A percentile compares a stretch with the other conserved stretches of the same genome.
phyloP scores from a whole-genome alignment of 2,113 vertebrate species.

The Tursiops truncatus region DNA sequence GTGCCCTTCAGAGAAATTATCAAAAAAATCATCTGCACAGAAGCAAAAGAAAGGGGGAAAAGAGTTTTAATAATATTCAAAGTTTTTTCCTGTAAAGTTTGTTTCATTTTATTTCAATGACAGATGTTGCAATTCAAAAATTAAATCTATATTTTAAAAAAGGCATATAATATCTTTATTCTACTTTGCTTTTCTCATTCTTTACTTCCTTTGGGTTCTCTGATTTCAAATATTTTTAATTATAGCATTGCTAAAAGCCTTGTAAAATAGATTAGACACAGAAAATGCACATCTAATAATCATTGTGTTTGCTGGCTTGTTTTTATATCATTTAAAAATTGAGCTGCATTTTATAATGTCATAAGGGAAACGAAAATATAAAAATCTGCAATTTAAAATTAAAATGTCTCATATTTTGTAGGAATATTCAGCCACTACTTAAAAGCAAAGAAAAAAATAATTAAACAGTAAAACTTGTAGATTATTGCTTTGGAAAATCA shows the following conservation, averaged over 20 bases:
- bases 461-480: not conserved
- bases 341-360: not conserved
- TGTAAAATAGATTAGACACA: not conserved
- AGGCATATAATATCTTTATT: not conserved
- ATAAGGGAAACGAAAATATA: conserved; percentile 13
- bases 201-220: not conserved
- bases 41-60: conserved; percentile 41
- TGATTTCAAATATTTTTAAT: conserved; percentile 22
- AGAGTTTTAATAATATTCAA: not conserved
- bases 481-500: conserved; percentile 22
- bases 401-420: not conserved
- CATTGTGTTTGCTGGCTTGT: not conserved
- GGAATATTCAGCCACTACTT: not conserved
- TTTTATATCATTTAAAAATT: not conserved
- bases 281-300: conserved; percentile 15
- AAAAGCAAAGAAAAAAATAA: not conserved
- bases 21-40: not conserved
- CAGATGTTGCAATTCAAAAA: conserved; percentile 25
- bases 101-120: conserved; percentile 41
- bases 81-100: not conserved
- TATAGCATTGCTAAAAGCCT: not conserved
- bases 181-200: not conserved
- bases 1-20: not conserved
- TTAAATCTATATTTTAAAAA: not conserved
- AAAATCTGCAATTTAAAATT: conserved; percentile 6